Evolutionary conservation across 2,888 invertebrate species (phyloP), one percentile per base, ranked within the genome.

Genomic region (Hydropsyche betteni): DNA sequence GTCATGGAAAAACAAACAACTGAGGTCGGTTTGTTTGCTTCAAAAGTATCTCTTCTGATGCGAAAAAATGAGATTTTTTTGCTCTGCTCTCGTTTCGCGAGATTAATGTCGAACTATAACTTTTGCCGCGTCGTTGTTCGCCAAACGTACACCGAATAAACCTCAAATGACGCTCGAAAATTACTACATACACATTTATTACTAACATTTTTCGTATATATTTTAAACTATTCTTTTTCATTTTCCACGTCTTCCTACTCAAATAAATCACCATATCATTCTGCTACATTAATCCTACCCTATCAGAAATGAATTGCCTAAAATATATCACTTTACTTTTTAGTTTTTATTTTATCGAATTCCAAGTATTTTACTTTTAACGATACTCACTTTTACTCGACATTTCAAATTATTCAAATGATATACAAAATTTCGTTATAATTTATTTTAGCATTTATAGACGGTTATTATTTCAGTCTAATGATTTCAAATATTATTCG

Each of bases 81-180:
- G 10, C 44, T 6, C 10, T 10, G 44, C 44, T 44, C 24, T 34
- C 64, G 36, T 64, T 12, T n/a, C 5, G 34, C 64, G 34, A 64
- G 64, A 64, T 64, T 64, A 64, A 64, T 64, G 64, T 64, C 34
- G 36, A 36, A 36, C 64, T 64, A 64, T 64, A 64, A 64, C 34
- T 64, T 64, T 36, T n/a, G n/a, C n/a, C 36, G 64, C 44, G 1
- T 44, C 44, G 44, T 44, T 44, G 44, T 44, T 14, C 58, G 16
- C 14, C 14, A 8, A 58, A 58, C 8, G 44, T 44, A 8, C 58
- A 8, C 14, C 14, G 16, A 58, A 58, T 16, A 14, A 24, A 58
- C 58, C 14, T 8, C 58, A 58, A 58, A 58, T 16, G 58, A 58
- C 58, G 58, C 58, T 24, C 58, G 53, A 53, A 53, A 58, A 58